Percentiles rank a stretch among this genome's conserved stretches.
Conservation (phyloP, 2,888 invertebrate genomes). For the Drosophila prolongata region DNA sequence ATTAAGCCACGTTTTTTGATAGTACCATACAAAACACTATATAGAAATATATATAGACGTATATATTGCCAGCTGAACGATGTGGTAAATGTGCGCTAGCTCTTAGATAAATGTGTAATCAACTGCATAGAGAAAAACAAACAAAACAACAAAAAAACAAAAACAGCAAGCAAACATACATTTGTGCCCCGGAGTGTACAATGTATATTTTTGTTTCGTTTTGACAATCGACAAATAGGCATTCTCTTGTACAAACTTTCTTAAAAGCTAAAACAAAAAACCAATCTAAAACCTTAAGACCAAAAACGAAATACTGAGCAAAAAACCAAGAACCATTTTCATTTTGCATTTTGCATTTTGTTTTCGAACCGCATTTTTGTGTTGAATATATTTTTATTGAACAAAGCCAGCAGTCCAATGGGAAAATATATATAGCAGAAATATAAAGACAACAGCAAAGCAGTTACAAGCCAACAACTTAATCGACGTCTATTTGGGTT, state of each 20-base stretch:
- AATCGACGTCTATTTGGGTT: constrained; percentile 16
- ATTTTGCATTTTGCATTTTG: constrained; percentile 31
- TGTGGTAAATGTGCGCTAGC: constrained; percentile 48
- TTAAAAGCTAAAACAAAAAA: constrained; percentile 44
- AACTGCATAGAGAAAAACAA: constrained; percentile 39
- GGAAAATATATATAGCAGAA: constrained; percentile 25
- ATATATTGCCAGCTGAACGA: constrained; percentile 15
- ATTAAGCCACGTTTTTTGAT: constrained; percentile 46
- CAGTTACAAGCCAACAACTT: constrained; percentile 42
- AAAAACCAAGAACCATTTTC: constrained; percentile 34
- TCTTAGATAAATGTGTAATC: constrained; percentile 68
- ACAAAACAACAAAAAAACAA: constrained; percentile 36
- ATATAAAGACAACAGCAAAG: constrained; percentile 36
- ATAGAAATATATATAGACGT: constrained; percentile 34
- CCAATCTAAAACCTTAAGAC: constrained; percentile 55
- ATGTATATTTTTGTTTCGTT: constrained; percentile 81
- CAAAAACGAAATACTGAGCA: constrained; percentile 47
- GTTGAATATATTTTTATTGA: constrained; percentile 21
- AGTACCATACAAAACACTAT: constrained; percentile 41
- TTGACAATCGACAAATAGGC: constrained; percentile 85
- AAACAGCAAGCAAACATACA: constrained; percentile 44
- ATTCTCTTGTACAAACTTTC: constrained; percentile 83
- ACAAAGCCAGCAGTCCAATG: constrained; percentile 26
- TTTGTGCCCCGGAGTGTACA: constrained; percentile 14
- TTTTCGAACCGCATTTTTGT: constrained; percentile 26